Percentiles rank a stretch among this genome's conserved stretches.
Evolutionary conservation across 2,797 vertebrate species (phyloP).

Genomic region (Characodon lateralis): DNA sequence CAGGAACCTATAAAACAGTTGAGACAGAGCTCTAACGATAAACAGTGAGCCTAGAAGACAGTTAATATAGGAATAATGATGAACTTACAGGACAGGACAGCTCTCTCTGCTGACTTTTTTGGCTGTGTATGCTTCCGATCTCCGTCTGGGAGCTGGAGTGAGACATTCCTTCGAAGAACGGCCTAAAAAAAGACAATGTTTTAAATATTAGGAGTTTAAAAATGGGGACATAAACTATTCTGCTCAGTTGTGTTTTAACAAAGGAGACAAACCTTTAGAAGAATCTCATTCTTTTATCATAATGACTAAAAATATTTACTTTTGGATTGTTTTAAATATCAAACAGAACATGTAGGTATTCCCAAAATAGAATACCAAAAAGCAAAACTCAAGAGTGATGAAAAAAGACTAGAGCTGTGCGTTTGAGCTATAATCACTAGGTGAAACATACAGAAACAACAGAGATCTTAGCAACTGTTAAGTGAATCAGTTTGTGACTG

Average conservation of each 20-base stretch:
- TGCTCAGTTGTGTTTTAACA: neutral
- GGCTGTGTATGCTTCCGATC: slow-evolving; percentile 82
- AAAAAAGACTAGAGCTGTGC: too few species aligned
- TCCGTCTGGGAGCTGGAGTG: slow-evolving; percentile 86
- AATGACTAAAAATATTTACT: neutral
- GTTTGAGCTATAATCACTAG: too few species aligned
- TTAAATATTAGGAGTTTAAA: neutral
- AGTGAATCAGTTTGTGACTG: too few species aligned
- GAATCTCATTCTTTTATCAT: neutral
- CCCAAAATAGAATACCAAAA: neutral
- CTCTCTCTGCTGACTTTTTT: slow-evolving; percentile 78
- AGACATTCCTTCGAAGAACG: slow-evolving; percentile 86
- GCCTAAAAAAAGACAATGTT: slow-evolving; percentile 65
- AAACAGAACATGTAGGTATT: neutral
- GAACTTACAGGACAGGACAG: slow-evolving; percentile 77
- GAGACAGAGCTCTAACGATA: slow-evolving; percentile 23
- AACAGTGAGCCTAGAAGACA: slow-evolving; percentile 32
- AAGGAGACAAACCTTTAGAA: neutral
- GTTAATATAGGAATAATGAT: slow-evolving; percentile 21
- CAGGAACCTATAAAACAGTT: slow-evolving; percentile 15
- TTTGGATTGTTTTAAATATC: neutral
- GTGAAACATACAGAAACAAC: too few species aligned
- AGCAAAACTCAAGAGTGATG: neutral
- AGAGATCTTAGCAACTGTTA: too few species aligned
- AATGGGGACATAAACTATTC: neutral